Evolutionary conservation across 2,113 vertebrate species (phyloP).

Genomic region (Petaurus breviceps): DNA sequence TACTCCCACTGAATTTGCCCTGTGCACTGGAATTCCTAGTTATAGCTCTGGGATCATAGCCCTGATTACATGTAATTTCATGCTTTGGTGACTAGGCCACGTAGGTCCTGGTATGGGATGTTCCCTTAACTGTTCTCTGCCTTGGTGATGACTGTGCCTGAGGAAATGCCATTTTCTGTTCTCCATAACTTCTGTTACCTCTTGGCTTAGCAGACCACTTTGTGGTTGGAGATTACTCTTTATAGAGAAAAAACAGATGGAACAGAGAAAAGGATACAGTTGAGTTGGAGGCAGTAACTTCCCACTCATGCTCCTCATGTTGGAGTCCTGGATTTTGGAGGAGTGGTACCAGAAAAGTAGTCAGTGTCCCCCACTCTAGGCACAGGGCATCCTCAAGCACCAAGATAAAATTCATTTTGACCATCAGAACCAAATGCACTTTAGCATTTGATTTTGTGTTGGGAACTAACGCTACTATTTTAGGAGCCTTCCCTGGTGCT

Average conservation of each 20-base stretch:
- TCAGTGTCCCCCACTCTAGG: not conserved
- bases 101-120: not conserved
- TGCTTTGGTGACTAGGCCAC: not conserved
- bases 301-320: not conserved
- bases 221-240: conserved; percentile 28
- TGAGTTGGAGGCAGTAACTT: not conserved
- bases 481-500: not conserved
- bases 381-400: not conserved
- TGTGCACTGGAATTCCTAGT: not conserved
- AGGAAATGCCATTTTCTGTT: not conserved
- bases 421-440: not conserved
- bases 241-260: not conserved
- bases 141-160: not conserved
- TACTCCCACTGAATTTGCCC: not conserved
- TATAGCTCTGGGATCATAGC: not conserved
- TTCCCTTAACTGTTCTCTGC: not conserved
- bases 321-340: not conserved
- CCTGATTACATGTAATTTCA: not conserved
- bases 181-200: not conserved
- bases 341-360: too few species aligned
- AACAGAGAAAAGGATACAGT: not conserved
- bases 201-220: conserved; percentile 50
- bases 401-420: not conserved
- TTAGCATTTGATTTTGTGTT: not conserved
- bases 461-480: not conserved